A percentile compares a stretch with the other conserved stretches of the same genome.
Conservation (phyloP, 2,797 vertebrate species). For the Alosa sapidissima region DNA sequence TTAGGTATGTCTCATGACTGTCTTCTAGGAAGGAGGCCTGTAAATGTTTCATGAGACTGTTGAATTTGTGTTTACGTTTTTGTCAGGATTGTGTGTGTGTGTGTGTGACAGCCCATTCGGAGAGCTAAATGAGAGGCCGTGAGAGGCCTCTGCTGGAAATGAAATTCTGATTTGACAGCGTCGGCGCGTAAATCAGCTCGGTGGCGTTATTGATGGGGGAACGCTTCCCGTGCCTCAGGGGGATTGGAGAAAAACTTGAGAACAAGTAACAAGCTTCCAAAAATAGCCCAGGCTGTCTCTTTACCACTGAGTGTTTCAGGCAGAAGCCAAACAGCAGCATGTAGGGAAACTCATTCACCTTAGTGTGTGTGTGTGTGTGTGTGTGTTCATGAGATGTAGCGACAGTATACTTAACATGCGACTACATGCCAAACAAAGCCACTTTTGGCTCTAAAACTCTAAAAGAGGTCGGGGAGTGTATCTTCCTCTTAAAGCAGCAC, state of each 20-base stretch:
- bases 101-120: conserved; percentile 26
- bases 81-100: background rate
- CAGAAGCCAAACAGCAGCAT: background rate
- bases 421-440: too few species aligned
- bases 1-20: background rate
- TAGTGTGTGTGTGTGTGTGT: too few species aligned
- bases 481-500: too few species aligned
- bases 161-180: background rate
- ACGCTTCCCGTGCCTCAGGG: background rate
- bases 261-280: background rate
- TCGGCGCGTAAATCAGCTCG: background rate
- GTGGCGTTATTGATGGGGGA: background rate
- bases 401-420: too few species aligned
- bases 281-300: background rate
- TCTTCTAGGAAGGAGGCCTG: background rate
- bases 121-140: background rate
- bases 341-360: background rate
- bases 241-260: background rate
- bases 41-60: background rate
- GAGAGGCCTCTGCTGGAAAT: background rate
- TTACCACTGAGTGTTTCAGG: background rate
- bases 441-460: background rate
- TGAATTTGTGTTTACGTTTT: background rate
- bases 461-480: background rate
- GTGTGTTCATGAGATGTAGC: background rate